Conservation (phyloP, 2,888 invertebrate genomes). For the Helleia helle region DNA sequence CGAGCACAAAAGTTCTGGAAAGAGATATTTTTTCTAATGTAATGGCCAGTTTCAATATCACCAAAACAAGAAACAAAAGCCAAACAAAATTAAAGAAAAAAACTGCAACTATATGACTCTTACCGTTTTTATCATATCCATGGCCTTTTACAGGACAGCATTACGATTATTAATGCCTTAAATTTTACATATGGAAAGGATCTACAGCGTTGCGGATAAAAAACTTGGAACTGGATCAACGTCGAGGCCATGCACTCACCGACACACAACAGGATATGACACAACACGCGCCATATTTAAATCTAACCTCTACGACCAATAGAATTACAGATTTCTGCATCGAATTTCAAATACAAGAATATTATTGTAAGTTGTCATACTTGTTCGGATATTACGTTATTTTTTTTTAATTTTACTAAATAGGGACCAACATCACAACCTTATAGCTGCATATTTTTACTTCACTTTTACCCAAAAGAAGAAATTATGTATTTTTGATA, state of each 20-base stretch:
- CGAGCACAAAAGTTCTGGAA: slow-evolving; percentile 72
- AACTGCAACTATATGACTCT: slow-evolving; percentile 42
- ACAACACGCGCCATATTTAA: slow-evolving; percentile 63
- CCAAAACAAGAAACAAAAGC: slow-evolving; percentile 76
- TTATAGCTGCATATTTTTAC: too few relatives aligned
- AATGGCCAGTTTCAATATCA: slow-evolving; percentile 74
- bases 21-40: slow-evolving; percentile 74
- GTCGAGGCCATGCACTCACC: slow-evolving; percentile 63
- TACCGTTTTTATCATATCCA: slow-evolving; percentile 77
- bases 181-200: slow-evolving; percentile 51
- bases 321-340: slow-evolving; percentile 28
- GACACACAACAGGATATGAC: slow-evolving; percentile 69
- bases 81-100: slow-evolving; percentile 58
- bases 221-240: slow-evolving; percentile 58
- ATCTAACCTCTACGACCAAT: slow-evolving; percentile 39
- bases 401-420: background rate
- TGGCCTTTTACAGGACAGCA: slow-evolving; percentile 72
- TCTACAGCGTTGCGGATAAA: slow-evolving; percentile 44
- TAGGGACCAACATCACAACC: too few relatives aligned
- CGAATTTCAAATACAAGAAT: background rate
- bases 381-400: slow-evolving; percentile 27
- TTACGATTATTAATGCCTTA: slow-evolving; percentile 60
- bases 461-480: too few relatives aligned
- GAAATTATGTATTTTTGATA: too few relatives aligned
- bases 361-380: slow-evolving; percentile 27